Base-by-base conservation (phyloP, 2,888 invertebrate species). In the Nasonia oneida region DNA sequence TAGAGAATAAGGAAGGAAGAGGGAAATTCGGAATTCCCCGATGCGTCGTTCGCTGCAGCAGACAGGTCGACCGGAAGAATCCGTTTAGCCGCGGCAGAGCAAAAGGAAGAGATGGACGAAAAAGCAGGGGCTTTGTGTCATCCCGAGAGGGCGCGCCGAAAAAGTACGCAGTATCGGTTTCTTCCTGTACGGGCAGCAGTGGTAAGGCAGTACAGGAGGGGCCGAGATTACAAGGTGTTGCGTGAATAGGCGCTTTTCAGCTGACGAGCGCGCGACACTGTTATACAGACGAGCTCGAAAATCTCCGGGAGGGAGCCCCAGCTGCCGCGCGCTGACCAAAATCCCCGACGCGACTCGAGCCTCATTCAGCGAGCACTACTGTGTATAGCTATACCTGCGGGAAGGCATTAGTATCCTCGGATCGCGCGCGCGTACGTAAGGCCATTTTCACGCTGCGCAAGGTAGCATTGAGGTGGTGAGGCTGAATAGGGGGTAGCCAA, bases 31-130 rank as follows among this genome's bases (percentile, higher is more conserved):
- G 61, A 37, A 78, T 61, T 73, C 61, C 73, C 23, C 39, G 42
- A 8, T 15, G 74, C 53, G 57, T 39, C 42, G 37, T 29, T 37
- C n/a, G 15, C 47, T 61, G 57, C 18, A 18, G 37, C 37, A 39
- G 75, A 83, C 83, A 83, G 77, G 79, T 84, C 84, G 81, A 81
- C 81, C 85, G 85, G 85, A 85, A 85, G 85, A 82, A 85, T 82
- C 79, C 85, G 81, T 77, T 85, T 81, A 37, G 14, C 70, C 18
- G 53, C 10, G 53, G 5, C n/a, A 71, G 67, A 75, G 78, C 5
- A 0, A 10, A 0, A 78, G 73, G 70, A 82, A 75, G 70, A 50
- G 57, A 64, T 33, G 71, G 18, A 50, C 70, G 23, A 8, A 8
- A 14, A 80, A n/a, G 37, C 10, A 29, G 83, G 64, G 74, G 78